Evolutionary conservation across 2,113 vertebrate species (phyloP).

Genomic region (Salvator merianae): DNA sequence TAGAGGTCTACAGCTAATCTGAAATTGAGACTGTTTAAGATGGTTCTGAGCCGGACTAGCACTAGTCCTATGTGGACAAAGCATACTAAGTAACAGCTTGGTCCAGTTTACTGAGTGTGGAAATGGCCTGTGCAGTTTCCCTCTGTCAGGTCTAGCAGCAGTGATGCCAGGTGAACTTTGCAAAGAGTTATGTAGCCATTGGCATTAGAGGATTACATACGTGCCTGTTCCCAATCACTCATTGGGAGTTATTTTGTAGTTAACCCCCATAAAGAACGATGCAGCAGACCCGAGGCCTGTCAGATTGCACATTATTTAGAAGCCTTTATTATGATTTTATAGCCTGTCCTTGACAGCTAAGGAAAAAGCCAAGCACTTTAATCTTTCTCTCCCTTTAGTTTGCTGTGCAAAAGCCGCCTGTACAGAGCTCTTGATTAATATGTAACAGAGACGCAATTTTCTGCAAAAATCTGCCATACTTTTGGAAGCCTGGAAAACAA

Average conservation of each 20-base stretch:
- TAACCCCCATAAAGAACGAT: slow-evolving; percentile 87
- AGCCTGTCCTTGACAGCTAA: slow-evolving; percentile 85
- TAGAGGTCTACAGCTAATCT: no score
- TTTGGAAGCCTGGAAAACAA: slow-evolving; percentile 83
- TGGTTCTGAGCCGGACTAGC: no score
- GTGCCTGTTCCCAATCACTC: slow-evolving; percentile 81
- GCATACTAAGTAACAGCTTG: no score
- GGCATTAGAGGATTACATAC: slow-evolving; percentile 74
- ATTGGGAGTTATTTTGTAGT: slow-evolving; percentile 88
- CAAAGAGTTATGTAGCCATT: slow-evolving; percentile 75
- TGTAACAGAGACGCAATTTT: slow-evolving; percentile 84
- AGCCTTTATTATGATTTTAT: slow-evolving; percentile 89
- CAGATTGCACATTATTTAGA: slow-evolving; percentile 85
- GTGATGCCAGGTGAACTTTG: slow-evolving; percentile 78
- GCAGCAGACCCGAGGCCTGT: slow-evolving; percentile 77
- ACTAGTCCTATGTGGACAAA: no score
- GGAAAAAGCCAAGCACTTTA: slow-evolving; percentile 84
- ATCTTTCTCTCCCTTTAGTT: slow-evolving; percentile 85
- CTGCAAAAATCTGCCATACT: slow-evolving; percentile 84
- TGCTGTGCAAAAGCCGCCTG: slow-evolving; percentile 81
- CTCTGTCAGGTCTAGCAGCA: slow-evolving; percentile 65
- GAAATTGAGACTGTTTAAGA: no score
- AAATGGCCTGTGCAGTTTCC: slow-evolving; percentile 34
- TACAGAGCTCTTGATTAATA: slow-evolving; percentile 86
- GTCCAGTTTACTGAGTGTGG: no score